Percentiles rank a stretch among this genome's conserved stretches.
Evolutionary conservation across 2,797 vertebrate genomes (phyloP).

Genomic region (Choloepus didactylus): DNA sequence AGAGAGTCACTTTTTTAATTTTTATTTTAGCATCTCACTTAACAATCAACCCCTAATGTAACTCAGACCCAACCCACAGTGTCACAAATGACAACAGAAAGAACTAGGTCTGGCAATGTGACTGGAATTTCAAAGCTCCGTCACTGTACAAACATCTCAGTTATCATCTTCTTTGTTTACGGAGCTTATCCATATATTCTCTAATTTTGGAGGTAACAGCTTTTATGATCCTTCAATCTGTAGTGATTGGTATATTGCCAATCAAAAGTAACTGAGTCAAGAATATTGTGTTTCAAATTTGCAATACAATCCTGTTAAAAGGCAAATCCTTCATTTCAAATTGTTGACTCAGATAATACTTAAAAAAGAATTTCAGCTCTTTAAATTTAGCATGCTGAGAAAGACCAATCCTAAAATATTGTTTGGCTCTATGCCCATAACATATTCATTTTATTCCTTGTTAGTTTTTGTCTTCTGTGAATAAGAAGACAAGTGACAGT

Average conservation of each 20-base stretch:
- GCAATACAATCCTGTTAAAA: conserved; percentile 51
- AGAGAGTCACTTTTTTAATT: background rate
- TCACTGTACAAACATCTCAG: background rate
- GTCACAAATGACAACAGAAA: conserved; percentile 30
- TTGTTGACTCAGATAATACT: conserved; percentile 77
- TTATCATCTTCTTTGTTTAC: background rate
- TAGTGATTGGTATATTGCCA: conserved; percentile 47
- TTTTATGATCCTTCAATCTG: conserved; percentile 12
- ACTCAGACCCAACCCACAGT: background rate
- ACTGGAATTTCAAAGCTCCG: background rate
- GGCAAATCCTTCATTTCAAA: conserved; percentile 69
- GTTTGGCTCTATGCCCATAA: conserved; percentile 63
- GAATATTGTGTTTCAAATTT: conserved; percentile 58
- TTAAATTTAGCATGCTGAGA: conserved; percentile 81
- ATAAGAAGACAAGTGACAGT: conserved; percentile 48
- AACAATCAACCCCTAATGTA: background rate
- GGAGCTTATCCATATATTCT: background rate
- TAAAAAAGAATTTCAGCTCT: conserved; percentile 66
- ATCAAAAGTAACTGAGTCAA: conserved; percentile 63
- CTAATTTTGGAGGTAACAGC: background rate
- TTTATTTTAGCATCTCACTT: background rate
- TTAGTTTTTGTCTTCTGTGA: conserved; percentile 66
- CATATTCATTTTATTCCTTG: conserved; percentile 70
- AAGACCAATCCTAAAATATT: conserved; percentile 75
- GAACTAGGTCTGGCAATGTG: background rate